These are phyloP conservation scores for Platorchestia sp. DNA, from an alignment of 1,140 invertebrate species.

Conservation along the genomic window DNA sequence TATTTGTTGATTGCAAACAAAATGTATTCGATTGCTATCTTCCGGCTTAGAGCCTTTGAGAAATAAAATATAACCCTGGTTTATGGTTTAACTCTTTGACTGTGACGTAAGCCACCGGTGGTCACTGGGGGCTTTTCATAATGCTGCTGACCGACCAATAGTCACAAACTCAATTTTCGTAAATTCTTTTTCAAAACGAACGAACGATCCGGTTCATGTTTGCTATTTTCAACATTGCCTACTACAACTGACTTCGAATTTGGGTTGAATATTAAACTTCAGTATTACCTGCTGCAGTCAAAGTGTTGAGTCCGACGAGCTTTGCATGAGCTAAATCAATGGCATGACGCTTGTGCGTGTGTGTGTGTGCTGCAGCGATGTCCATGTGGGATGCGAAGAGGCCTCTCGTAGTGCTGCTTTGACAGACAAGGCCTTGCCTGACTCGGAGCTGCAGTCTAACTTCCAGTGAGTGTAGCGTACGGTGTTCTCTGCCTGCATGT, in stretches of 20 bases:
- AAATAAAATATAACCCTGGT: not conserved
- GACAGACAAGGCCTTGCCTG: not conserved
- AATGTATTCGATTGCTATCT: not conserved
- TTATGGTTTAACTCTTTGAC: too few species aligned
- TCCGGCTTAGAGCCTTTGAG: not conserved
- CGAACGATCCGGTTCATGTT: not conserved
- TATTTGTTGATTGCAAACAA: not conserved
- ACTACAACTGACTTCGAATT: too few species aligned
- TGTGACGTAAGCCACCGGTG: too few species aligned
- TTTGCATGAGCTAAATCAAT: conserved; percentile 16
- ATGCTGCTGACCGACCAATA: too few species aligned
- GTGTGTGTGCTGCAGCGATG: conserved; percentile 10
- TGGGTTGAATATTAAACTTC: too few species aligned
- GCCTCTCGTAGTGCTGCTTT: not conserved
- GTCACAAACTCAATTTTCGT: too few species aligned
- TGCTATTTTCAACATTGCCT: too few species aligned
- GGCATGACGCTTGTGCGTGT: conserved; percentile 18
- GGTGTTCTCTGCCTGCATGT: too few species aligned
- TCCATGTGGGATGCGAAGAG: not conserved
- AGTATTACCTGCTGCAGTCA: too few species aligned
- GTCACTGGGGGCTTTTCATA: not conserved
- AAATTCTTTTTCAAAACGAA: not conserved
- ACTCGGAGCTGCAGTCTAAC: conserved; percentile 17
- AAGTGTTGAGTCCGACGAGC: not conserved
- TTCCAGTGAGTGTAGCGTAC: conserved; percentile 3